These are phyloP conservation scores for Coilia nasus DNA, from an alignment of 2,797 vertebrate species.

Conservation along the genomic window DNA sequence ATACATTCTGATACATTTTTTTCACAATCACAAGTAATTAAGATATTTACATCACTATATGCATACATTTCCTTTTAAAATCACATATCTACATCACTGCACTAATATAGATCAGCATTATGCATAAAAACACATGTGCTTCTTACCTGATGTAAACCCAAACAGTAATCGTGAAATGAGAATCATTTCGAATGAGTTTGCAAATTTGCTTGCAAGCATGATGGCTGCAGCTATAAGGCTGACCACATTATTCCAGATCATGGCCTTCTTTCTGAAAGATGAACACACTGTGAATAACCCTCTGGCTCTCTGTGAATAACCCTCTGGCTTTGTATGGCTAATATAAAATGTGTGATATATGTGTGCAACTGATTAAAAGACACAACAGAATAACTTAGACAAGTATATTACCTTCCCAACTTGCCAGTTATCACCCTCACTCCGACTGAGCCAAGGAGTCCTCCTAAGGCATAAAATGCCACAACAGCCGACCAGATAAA, in stretches of 20 bases:
- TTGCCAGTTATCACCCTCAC: slow-evolving; percentile 65
- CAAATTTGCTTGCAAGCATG: slow-evolving; percentile 74
- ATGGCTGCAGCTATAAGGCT: slow-evolving; percentile 65
- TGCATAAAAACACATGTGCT: background rate
- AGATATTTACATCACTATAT: no score
- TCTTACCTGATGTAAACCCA: slow-evolving; percentile 76
- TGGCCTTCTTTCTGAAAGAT: slow-evolving; percentile 75
- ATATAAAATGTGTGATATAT: slow-evolving; percentile 4
- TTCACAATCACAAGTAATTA: no score
- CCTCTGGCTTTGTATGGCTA: background rate
- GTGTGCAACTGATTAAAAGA: slow-evolving; percentile 3
- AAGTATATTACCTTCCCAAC: slow-evolving; percentile 77
- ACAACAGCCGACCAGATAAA: slow-evolving; percentile 82
- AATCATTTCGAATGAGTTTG: slow-evolving; percentile 83
- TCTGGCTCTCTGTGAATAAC: background rate
- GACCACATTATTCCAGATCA: slow-evolving; percentile 71
- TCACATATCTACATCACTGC: background rate
- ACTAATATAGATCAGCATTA: background rate
- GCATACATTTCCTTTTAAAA: background rate
- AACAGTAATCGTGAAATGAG: slow-evolving; percentile 76
- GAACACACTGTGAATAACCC: background rate
- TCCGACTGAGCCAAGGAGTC: slow-evolving; percentile 70
- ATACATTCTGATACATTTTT: no score
- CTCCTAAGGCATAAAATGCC: slow-evolving; percentile 75
- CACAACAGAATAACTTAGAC: background rate